phyloP scores from a whole-genome alignment of 2,113 vertebrate species.

The Cariama cristata region DNA sequence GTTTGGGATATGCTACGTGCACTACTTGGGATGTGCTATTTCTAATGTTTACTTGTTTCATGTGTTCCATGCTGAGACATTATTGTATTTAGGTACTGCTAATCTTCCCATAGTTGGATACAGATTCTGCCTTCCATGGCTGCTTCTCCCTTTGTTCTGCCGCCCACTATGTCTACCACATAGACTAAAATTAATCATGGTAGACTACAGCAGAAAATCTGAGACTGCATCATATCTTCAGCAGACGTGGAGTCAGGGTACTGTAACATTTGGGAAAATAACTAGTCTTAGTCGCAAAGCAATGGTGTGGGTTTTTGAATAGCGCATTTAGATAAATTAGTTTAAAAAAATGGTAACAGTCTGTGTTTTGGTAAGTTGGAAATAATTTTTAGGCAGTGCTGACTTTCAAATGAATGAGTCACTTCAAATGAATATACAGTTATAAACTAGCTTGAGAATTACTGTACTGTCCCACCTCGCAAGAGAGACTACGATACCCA shows the following conservation, averaged over 20 bases:
- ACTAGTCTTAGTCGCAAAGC: neutral
- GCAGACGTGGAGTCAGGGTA: neutral
- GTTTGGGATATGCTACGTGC: neutral
- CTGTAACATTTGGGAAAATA: neutral
- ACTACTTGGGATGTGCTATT: neutral
- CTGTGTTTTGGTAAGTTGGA: neutral
- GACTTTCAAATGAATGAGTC: neutral
- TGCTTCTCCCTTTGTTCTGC: neutral
- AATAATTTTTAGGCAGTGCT: neutral
- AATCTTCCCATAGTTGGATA: neutral
- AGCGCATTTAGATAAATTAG: neutral
- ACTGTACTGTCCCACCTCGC: neutral
- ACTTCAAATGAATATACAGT: neutral
- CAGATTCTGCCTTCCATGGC: neutral
- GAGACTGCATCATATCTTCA: neutral
- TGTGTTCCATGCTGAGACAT: neutral
- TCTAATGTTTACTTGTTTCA: neutral
- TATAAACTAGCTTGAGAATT: neutral
- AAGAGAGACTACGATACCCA: fast-evolving
- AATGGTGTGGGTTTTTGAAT: neutral
- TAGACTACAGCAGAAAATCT: neutral
- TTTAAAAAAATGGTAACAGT: neutral
- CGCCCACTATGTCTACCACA: neutral
- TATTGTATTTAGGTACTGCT: neutral
- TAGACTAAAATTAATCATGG: conserved; percentile 50